Evolutionary conservation across 2,888 invertebrate species (phyloP).

Genomic region (Tachystola acroxantha): DNA sequence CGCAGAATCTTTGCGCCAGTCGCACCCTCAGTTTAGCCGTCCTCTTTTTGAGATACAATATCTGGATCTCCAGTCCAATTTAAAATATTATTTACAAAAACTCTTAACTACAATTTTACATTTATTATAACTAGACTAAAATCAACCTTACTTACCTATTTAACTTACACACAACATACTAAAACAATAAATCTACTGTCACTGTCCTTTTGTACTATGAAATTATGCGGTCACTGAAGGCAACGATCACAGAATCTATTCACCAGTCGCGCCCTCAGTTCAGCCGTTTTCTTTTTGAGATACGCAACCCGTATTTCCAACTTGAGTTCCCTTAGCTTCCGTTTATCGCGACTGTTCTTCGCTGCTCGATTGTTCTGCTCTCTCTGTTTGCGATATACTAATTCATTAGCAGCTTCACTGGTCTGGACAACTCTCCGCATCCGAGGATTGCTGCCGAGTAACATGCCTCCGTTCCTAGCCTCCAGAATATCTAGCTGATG

Average conservation of each 20-base stretch:
- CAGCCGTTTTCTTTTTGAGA: conserved; percentile 62
- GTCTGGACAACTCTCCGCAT: conserved; percentile 78
- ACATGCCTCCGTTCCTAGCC: conserved; percentile 74
- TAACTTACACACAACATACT: no score
- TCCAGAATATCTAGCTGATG: conserved; percentile 47
- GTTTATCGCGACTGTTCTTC: conserved; percentile 93
- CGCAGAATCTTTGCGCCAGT: no score
- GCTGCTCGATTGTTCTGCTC: conserved; percentile 97
- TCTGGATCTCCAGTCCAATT: no score
- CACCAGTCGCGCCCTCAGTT: conserved; percentile 35
- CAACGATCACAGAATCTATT: conserved; percentile 31
- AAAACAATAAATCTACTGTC: no score
- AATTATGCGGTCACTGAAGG: no score
- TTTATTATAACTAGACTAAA: no score
- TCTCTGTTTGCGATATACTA: conserved; percentile 91
- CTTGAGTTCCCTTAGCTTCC: conserved; percentile 94
- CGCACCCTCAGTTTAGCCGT: no score
- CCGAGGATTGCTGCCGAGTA: conserved; percentile 79
- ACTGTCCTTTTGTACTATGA: no score
- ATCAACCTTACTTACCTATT: no score
- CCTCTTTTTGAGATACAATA: no score
- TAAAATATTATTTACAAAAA: no score
- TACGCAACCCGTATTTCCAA: conserved; percentile 92
- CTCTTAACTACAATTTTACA: no score
- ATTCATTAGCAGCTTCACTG: conserved; percentile 76